These are phyloP conservation scores for Ammodytes dubius DNA, from an alignment of 2,113 vertebrate genomes.

Conservation along the genomic window DNA sequence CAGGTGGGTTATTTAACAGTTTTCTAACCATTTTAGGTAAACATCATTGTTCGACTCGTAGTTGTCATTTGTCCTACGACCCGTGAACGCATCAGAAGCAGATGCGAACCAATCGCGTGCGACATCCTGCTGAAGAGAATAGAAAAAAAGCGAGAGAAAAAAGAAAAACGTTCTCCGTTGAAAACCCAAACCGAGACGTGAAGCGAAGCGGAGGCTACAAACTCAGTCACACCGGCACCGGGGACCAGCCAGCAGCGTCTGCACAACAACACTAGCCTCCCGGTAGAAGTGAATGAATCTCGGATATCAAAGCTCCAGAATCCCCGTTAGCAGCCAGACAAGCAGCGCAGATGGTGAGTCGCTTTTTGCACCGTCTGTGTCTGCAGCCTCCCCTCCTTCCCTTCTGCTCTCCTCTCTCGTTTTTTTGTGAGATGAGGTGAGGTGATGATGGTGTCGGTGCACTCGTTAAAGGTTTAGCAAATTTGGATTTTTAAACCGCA, in stretches of 20 bases:
- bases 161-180: constrained; percentile 52
- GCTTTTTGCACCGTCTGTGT: constrained; percentile 41
- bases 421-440: constrained; percentile 66
- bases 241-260: constrained; percentile 6
- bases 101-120: constrained; percentile 76
- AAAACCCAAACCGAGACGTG: constrained; percentile 64
- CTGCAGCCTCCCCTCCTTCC: constrained; percentile 63
- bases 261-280: constrained; percentile 31
- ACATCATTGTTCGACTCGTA: neutral
- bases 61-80: constrained; percentile 18
- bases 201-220: constrained; percentile 42
- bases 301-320: constrained; percentile 15
- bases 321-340: constrained; percentile 43
- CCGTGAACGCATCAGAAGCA: constrained; percentile 44
- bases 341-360: constrained; percentile 84
- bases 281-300: constrained; percentile 23
- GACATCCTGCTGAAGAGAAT: constrained; percentile 70
- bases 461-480: constrained; percentile 16
- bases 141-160: neutral
- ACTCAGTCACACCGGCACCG: constrained; percentile 58
- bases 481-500: neutral
- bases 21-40: neutral
- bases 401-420: constrained; percentile 48
- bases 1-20: too few relatives aligned
- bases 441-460: constrained; percentile 61